Conservation (phyloP, 2,888 invertebrate genomes). For the Calameuta filiformis region DNA sequence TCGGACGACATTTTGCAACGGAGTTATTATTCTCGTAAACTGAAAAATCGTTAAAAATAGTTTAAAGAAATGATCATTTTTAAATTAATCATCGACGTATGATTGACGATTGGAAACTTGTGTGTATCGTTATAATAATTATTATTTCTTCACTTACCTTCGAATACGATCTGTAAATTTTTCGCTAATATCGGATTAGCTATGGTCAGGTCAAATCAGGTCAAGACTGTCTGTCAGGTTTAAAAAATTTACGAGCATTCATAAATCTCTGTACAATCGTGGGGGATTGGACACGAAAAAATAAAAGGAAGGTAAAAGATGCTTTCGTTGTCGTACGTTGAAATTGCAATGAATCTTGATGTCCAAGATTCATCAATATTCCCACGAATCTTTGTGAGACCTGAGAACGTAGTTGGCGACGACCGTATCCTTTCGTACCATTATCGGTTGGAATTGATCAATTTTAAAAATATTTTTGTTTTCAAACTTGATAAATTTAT, state of each 20-base stretch:
- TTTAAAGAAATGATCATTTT: neutral
- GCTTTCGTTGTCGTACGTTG: neutral
- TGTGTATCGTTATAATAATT: neutral
- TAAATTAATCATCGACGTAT: too few species aligned
- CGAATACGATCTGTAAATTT: neutral
- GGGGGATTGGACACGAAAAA: too few species aligned
- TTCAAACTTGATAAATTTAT: neutral
- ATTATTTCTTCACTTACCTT: neutral
- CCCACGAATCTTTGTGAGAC: neutral
- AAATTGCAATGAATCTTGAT: neutral
- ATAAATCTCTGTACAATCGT: neutral
- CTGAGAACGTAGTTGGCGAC: neutral
- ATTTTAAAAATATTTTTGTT: neutral
- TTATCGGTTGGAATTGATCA: neutral
- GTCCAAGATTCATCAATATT: neutral
- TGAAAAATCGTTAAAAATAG: neutral
- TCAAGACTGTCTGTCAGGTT: neutral
- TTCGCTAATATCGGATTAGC: neutral
- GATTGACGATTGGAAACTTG: neutral
- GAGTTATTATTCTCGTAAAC: neutral
- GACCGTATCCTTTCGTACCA: neutral
- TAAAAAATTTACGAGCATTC: neutral
- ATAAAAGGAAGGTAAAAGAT: too few species aligned
- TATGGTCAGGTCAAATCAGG: neutral
- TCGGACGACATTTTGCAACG: neutral